Conservation (phyloP, 2,113 vertebrate species). For the Alethe diademata region DNA sequence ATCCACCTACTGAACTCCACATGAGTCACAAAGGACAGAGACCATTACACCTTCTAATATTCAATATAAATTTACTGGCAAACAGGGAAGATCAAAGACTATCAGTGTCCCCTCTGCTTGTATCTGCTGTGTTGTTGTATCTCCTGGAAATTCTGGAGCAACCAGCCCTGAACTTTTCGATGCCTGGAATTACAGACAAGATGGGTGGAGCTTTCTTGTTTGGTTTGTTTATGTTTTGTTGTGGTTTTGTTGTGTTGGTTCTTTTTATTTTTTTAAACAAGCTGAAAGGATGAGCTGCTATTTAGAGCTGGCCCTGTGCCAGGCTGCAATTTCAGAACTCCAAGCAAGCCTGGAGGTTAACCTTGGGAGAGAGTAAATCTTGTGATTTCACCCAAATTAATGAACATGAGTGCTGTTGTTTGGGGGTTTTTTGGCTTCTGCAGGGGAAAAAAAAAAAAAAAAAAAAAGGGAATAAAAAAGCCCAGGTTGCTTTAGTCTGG, state of each 20-base stretch:
- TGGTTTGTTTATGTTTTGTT: not conserved
- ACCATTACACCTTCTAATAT: not conserved
- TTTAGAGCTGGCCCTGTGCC: not conserved
- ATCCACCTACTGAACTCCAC: not conserved
- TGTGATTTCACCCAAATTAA: not conserved
- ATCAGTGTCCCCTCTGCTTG: not conserved
- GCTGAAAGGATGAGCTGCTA: not conserved
- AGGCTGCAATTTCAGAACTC: not conserved
- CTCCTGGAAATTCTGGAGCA: not conserved
- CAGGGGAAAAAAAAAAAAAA: too few species aligned
- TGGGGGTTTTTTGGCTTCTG: not conserved
- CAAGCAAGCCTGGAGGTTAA: not conserved
- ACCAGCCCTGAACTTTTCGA: not conserved
- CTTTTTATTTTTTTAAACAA: not conserved
- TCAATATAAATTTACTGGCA: not conserved
- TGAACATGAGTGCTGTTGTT: not conserved
- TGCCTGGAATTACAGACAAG: not conserved
- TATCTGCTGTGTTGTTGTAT: rapidly evolving
- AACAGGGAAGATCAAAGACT: not conserved
- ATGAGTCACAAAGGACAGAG: not conserved
- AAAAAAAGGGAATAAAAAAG: not conserved
- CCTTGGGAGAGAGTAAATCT: not conserved
- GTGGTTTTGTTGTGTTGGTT: too few species aligned
- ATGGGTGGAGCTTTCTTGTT: not conserved
- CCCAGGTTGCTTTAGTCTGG: not conserved